These are phyloP conservation scores for Ginglymostoma cirratum DNA, from an alignment of 2,113 vertebrate species.

Conservation along the genomic window DNA sequence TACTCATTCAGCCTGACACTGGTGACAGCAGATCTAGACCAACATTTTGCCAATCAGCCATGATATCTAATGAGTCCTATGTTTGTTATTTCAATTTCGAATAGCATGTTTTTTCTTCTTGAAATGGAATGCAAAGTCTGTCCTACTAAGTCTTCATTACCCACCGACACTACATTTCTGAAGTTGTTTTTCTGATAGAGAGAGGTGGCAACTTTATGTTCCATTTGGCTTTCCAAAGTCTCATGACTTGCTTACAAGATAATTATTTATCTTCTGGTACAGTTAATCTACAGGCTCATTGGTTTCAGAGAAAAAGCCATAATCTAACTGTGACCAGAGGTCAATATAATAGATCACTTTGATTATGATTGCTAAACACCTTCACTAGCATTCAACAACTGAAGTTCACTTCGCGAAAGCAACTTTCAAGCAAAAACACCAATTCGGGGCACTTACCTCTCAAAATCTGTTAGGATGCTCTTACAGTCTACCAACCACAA, in stretches of 20 bases:
- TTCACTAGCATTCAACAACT: background rate
- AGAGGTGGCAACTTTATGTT: background rate
- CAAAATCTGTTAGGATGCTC: background rate
- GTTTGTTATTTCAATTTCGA: background rate
- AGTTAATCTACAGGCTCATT: background rate
- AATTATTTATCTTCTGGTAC: background rate
- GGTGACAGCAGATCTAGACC: background rate
- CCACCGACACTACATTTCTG: background rate
- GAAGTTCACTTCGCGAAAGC: background rate
- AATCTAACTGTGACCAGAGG: background rate
- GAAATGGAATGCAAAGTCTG: no score
- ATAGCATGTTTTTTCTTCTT: background rate
- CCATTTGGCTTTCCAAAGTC: background rate
- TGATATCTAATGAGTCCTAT: background rate
- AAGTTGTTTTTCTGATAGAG: background rate
- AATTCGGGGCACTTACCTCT: background rate
- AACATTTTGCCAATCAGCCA: background rate
- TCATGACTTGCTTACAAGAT: background rate
- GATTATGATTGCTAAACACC: background rate
- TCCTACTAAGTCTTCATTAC: background rate
- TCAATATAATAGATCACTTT: background rate
- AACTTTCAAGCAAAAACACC: background rate
- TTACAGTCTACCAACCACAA: background rate
- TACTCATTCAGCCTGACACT: background rate
- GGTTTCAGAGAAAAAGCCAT: background rate